Evolutionary conservation across 2,113 vertebrate genomes (phyloP).

Genomic region (Ptilorrhoa leucosticta): DNA sequence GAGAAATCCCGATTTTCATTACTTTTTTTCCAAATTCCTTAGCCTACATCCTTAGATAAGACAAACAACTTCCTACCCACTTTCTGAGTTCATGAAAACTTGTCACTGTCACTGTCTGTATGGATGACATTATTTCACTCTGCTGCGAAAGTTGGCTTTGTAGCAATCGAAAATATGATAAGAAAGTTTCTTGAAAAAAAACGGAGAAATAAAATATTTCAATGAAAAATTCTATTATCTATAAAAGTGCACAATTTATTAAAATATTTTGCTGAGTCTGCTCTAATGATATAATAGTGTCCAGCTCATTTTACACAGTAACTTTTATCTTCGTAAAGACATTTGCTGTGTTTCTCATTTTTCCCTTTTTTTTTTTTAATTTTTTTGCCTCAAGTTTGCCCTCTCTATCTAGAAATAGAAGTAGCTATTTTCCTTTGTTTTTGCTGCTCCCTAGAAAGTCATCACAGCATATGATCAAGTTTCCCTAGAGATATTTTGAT

Average conservation of each 20-base stretch:
- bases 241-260: background rate
- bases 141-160: background rate
- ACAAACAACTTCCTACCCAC: background rate
- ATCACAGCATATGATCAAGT: background rate
- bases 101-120: background rate
- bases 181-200: background rate
- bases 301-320: background rate
- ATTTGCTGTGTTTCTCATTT: rapidly evolving
- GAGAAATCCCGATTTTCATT: background rate
- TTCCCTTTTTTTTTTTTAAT: rapidly evolving
- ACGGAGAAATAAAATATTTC: background rate
- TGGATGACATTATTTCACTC: background rate
- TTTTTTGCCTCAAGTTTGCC: background rate
- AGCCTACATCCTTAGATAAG: background rate
- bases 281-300: background rate
- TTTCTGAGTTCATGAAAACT: background rate
- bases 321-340: background rate
- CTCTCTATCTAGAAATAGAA: background rate
- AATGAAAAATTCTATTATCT: background rate
- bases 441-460: background rate
- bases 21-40: background rate
- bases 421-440: background rate
- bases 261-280: background rate
- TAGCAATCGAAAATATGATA: background rate
- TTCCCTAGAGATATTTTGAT: background rate